Base-by-base conservation (phyloP, 1,140 invertebrate genomes). In the Brachionus rubens region DNA sequence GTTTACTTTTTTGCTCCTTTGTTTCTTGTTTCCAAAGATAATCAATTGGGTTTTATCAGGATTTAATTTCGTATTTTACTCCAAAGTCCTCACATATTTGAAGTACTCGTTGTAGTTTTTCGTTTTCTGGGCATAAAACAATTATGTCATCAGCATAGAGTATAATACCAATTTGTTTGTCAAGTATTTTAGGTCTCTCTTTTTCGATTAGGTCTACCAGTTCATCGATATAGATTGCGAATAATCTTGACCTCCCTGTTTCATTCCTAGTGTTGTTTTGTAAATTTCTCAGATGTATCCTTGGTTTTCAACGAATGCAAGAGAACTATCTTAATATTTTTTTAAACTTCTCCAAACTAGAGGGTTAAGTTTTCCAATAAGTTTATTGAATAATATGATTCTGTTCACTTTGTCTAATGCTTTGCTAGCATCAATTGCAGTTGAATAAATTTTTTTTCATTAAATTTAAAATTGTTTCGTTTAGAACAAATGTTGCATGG, bases 341-440 rank as follows among this genome's bases (percentile, higher is more conserved):
- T 26, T 26, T 33, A 59, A 28, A 16, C 28, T 9, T 59, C 28
- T 19, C 54, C 54, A 59, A 33, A 33, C 28, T n/a, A 33, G n/a
- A 16, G 28, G 54, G 54, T 59, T n/a, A 5, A 59, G 28, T 59
- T 59, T 59, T 30, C 30, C 54, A 59, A 59, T 59, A 30, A 59
- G 28, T 28, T 26, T 33, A 33, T 33, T 26, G n/a, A 59, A 30
- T 30, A 59, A 30, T 59, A 33, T 54, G 50, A 54, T 12, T 54
- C 50, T 54, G 21, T 54, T 54, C 21, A 30, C 50, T 54, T 54
- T 54, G 30, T 54, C 50, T 26, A 54, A 54, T 21, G 50, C 16
- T 54, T 54, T 54, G 50, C 54, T 59, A 33, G 30, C 54, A 59
- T 59, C 54, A 33, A 59, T 59, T 33, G 54, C 54, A 59, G 26